Evolutionary conservation across 2,797 vertebrate species (phyloP).

Genomic region (Heteromormyrus szaboi): DNA sequence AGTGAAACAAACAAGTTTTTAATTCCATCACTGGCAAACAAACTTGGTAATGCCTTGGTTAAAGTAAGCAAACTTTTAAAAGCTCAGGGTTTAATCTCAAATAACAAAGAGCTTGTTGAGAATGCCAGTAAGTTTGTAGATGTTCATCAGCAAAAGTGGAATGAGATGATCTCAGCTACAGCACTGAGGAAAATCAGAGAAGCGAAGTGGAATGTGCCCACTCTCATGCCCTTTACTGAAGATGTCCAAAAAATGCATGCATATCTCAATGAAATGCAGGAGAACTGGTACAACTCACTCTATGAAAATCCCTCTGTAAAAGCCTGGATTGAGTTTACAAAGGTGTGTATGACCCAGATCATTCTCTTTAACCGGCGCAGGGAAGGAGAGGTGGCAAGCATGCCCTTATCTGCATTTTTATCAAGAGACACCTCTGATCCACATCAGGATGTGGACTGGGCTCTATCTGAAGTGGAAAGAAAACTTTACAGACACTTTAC

Average conservation of each 20-base stretch:
- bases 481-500: too few relatives aligned
- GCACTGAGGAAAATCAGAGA: slow-evolving; percentile 32
- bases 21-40: slow-evolving; percentile 25
- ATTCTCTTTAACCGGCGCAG: neutral
- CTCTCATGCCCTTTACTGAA: neutral
- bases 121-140: slow-evolving; percentile 27
- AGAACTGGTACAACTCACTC: neutral
- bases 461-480: too few relatives aligned
- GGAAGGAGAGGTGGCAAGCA: too few relatives aligned
- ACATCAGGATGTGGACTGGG: too few relatives aligned
- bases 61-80: neutral
- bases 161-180: slow-evolving; percentile 30
- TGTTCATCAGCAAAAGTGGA: slow-evolving; percentile 30
- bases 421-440: neutral
- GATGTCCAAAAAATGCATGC: neutral
- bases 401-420: too few relatives aligned
- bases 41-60: neutral
- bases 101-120: slow-evolving; percentile 26
- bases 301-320: slow-evolving; percentile 29
- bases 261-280: neutral
- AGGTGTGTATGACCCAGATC: slow-evolving; percentile 26
- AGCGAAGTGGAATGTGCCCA: neutral
- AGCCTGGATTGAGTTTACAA: slow-evolving; percentile 32
- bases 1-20: neutral
- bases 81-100: slow-evolving; percentile 27